phyloP scores from a whole-genome alignment of 2,797 vertebrate genomes.

The Xiphophorus birchmanni region DNA sequence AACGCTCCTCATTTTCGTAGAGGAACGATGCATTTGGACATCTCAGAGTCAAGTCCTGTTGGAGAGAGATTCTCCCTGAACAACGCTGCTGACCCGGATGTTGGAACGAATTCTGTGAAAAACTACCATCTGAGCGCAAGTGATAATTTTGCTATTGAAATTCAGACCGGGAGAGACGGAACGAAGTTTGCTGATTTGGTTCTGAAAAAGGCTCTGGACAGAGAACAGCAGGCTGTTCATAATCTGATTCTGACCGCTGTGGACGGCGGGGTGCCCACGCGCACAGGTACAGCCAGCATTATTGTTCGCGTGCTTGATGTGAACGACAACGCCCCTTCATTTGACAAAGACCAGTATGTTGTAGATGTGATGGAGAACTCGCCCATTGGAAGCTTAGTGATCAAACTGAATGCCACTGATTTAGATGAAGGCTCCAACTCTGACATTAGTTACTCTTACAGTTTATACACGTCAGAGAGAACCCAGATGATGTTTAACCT shows the following conservation, averaged over 20 bases:
- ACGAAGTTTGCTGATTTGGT: slow-evolving; percentile 68
- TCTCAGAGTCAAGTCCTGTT: slow-evolving; percentile 8
- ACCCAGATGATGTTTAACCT: slow-evolving; percentile 71
- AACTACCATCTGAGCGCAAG: slow-evolving; percentile 65
- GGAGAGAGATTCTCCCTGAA: slow-evolving; percentile 71
- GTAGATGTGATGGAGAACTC: slow-evolving; percentile 77
- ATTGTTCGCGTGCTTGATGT: slow-evolving; percentile 78
- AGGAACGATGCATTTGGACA: slow-evolving; percentile 64
- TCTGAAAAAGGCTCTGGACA: slow-evolving; percentile 62
- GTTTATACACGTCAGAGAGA: slow-evolving; percentile 78
- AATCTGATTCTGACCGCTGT: slow-evolving; percentile 71
- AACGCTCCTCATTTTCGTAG: slow-evolving; percentile 53
- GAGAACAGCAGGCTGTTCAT: slow-evolving; percentile 66
- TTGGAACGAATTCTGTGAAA: slow-evolving; percentile 64
- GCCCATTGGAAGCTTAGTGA: slow-evolving; percentile 75
- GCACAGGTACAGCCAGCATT: slow-evolving; percentile 76
- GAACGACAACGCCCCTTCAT: slow-evolving; percentile 82
- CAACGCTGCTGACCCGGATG: slow-evolving; percentile 68
- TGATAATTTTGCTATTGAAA: slow-evolving; percentile 63
- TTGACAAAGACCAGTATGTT: slow-evolving; percentile 71
- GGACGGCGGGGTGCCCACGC: slow-evolving; percentile 73
- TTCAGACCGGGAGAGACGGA: slow-evolving; percentile 67
- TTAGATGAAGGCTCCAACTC: slow-evolving; percentile 71
- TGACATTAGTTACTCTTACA: slow-evolving; percentile 67
- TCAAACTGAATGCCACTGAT: slow-evolving; percentile 80